Percentiles rank a stretch among this genome's conserved stretches.
Conservation (phyloP, 2,888 invertebrate genomes). For the Carterocephalus palaemon region DNA sequence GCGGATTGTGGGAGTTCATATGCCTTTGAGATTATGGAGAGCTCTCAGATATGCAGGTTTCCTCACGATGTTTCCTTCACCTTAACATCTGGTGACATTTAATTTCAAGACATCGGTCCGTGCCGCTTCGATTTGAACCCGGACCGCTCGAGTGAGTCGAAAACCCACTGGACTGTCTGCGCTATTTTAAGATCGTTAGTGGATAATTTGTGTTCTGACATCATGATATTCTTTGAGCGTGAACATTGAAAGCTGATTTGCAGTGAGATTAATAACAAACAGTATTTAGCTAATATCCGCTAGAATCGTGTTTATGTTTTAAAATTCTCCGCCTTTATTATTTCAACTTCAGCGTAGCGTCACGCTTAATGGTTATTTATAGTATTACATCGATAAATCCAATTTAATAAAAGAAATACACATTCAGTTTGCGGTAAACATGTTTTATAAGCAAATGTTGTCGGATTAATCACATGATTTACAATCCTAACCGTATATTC, state of each 20-base stretch:
- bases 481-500: conserved; percentile 1
- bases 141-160: too few relatives aligned
- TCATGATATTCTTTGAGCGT: conserved; percentile 1
- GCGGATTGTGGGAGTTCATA: too few relatives aligned
- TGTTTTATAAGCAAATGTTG: conserved; percentile 3
- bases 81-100: too few relatives aligned
- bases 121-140: too few relatives aligned
- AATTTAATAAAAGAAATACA: conserved; percentile 14
- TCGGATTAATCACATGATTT: conserved; percentile 10
- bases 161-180: too few relatives aligned
- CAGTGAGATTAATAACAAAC: conserved; percentile 16
- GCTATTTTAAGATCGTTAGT: conserved; percentile 28
- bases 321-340: conserved; percentile 15
- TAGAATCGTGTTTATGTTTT: conserved; percentile 16
- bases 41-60: too few relatives aligned
- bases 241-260: conserved; percentile 8
- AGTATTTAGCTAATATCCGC: conserved; percentile 12
- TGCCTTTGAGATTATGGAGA: too few relatives aligned
- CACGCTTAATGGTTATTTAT: conserved; percentile 5
- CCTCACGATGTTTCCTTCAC: too few relatives aligned
- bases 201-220: conserved; percentile 27
- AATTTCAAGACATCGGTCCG: too few relatives aligned
- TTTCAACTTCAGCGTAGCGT: conserved; percentile 13
- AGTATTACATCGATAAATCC: conserved; percentile 8
- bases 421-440: conserved; percentile 10